phyloP scores from a whole-genome alignment of 2,113 vertebrate genomes.

The Syngnathus floridae region DNA sequence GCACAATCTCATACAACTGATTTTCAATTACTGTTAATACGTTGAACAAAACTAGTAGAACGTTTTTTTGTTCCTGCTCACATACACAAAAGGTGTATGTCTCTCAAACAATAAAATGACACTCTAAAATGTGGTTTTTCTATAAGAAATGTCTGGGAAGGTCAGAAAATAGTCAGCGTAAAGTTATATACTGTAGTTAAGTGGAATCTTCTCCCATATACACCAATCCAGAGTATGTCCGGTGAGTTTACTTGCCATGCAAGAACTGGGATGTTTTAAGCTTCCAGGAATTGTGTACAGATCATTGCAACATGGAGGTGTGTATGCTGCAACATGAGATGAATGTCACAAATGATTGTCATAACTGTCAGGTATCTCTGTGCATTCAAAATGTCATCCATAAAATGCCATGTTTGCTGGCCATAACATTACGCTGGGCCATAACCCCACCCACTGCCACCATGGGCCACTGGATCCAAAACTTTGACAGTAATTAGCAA shows the following conservation, averaged over 20 bases:
- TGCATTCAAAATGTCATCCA: neutral
- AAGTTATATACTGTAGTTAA: too few relatives aligned
- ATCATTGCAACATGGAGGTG: neutral
- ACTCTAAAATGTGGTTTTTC: too few relatives aligned
- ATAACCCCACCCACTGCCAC: too few relatives aligned
- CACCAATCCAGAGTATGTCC: too few relatives aligned
- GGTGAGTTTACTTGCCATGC: too few relatives aligned
- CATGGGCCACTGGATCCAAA: too few relatives aligned
- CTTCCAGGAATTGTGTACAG: neutral
- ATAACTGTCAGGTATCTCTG: neutral
- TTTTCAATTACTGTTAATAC: neutral
- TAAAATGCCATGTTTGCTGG: neutral
- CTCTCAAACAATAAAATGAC: too few relatives aligned
- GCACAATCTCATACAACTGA: slow-evolving; percentile 15
- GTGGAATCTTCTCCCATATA: too few relatives aligned
- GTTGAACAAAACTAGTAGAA: neutral
- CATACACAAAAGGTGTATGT: neutral
- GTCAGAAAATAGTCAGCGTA: too few relatives aligned
- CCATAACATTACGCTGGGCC: neutral
- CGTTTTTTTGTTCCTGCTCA: neutral
- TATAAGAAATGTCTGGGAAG: too few relatives aligned
- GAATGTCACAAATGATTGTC: neutral
- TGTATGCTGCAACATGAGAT: neutral
- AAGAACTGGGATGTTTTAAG: neutral
- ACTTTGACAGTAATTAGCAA: too few relatives aligned